Evolutionary conservation across 2,113 vertebrate species (phyloP), one percentile per base, ranked within the genome.

Genomic region (Ammodytes dubius): DNA sequence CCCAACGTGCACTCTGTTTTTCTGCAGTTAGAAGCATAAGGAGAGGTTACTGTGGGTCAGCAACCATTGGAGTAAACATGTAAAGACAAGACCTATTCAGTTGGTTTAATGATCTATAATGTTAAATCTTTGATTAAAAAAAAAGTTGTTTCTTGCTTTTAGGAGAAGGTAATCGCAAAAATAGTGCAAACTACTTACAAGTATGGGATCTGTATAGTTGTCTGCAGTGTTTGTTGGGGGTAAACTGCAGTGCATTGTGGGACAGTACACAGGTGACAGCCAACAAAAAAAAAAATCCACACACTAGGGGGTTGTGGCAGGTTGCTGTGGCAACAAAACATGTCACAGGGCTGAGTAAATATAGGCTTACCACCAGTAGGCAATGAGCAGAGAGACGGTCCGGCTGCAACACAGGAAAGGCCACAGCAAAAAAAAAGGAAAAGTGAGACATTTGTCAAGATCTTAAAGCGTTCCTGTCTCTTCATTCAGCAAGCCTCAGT

Each of bases 271-370:
- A 88, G 90, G 89, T 89, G 88, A 93, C 61, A 82, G 85, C 73
- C 79, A 83, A 6, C 8, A 59, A 13, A 56, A 86, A 79, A 81
- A 83, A 53, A 77, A 79, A 77, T 61, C 43, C 63, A 58, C 75
- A 72, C 70, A 74, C 57, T 61, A 2, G 79, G 78, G 88, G 66
- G 86, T 80, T 87, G 74, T 68, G 73, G 82, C 61, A 59, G 73
- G 89, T 94, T 91, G 85, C 90, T 90, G 82, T 89, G 86, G 88
- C 84, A 93, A 91, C 92, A 88, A 84, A 88, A 87, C 90, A 91
- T 83, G 87, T 85, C 83, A 78, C 43, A 1, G 59, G 69, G 65
- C 88, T 87, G 81, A 82, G 88, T 89, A 91, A 93, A 92, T 91
- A 88, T 78, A 85, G 83, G 72, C 87, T 74, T 83, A 82, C 63